phyloP scores from a whole-genome alignment of 2,113 vertebrate species.

The Gopherus evgoodei region DNA sequence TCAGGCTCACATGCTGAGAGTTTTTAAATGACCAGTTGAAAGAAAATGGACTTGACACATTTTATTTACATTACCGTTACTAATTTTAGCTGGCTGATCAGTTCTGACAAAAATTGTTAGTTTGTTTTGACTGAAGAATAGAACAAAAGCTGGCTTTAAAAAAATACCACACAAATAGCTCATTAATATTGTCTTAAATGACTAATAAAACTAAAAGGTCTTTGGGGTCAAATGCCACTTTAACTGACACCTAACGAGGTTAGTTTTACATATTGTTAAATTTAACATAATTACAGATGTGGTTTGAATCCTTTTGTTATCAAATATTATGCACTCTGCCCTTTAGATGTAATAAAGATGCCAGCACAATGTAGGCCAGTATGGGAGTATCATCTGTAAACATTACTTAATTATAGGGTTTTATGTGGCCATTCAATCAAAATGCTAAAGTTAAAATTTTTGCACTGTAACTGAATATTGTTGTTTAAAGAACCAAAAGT shows the following conservation, averaged over 20 bases:
- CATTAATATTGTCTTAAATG: not conserved
- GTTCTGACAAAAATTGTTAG: not conserved
- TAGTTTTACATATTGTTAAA: not conserved
- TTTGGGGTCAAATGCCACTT: not conserved
- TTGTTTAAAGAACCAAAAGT: not conserved
- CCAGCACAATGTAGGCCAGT: not conserved
- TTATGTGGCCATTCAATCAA: not conserved
- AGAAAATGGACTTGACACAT: slow-evolving; percentile 10
- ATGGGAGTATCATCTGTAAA: not conserved
- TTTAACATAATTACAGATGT: not conserved
- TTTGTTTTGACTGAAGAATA: not conserved
- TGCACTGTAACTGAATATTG: not conserved
- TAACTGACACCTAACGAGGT: not conserved
- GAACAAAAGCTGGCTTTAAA: slow-evolving; percentile 5
- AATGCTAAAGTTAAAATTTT: not conserved
- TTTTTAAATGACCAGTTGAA: not conserved
- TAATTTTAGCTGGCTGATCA: not conserved
- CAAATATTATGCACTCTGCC: not conserved
- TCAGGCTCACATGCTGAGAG: not conserved
- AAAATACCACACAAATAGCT: not conserved
- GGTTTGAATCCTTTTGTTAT: not conserved
- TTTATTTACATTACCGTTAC: not conserved
- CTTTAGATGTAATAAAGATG: not conserved
- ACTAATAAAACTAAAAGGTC: not conserved
- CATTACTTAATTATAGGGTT: not conserved